Evolutionary conservation across 2,888 invertebrate species (phyloP), one percentile per base, ranked within the genome.

Genomic region (Yponomeuta cagnagella): DNA sequence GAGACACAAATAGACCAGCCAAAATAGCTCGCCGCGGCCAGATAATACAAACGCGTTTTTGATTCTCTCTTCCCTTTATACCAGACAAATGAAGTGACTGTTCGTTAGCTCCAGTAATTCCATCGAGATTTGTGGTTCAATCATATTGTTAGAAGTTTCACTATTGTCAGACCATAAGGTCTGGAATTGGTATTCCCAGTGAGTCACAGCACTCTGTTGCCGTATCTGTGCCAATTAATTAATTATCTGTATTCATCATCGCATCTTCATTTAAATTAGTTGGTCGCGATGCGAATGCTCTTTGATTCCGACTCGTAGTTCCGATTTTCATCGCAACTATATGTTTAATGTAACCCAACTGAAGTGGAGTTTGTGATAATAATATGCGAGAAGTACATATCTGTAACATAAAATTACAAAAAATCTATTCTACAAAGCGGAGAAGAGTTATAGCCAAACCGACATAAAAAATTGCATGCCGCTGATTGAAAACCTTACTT

Each of bases 11-110:
- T 92, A 92, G 89, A 83, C 75, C 82, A 78, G 79, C 89, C 77
- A 78, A 89, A 92, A 92, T 92, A 91, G 87, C 87, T 83, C 85
- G 84, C 86, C 85, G 85, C 87, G 84, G 85, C 86, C 85, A 85
- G 88, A 89, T 91, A 91, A 87, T 87, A 84, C 91, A 85, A 87
- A 90, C 86, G 83, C 85, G 85, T 82, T 89, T 90, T 88, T 89
- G 88, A 87, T 89, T 88, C 86, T 87, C 81, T 79, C 79, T 83
- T 86, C 86, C 80, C 83, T 79, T 82, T 84, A 81, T 76, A 82
- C 77, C 76, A 81, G 77, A 79, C 79, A 79, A 75, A 80, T 73
- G 73, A 76, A 78, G 37, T 48, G 70, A 68, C 31, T 31, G 15
- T 23, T 48, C 15, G 52, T 68, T 68, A 10, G 23, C 33, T 23